Conservation (phyloP, 2,888 invertebrate genomes). For the Eupithecia centaureata region DNA sequence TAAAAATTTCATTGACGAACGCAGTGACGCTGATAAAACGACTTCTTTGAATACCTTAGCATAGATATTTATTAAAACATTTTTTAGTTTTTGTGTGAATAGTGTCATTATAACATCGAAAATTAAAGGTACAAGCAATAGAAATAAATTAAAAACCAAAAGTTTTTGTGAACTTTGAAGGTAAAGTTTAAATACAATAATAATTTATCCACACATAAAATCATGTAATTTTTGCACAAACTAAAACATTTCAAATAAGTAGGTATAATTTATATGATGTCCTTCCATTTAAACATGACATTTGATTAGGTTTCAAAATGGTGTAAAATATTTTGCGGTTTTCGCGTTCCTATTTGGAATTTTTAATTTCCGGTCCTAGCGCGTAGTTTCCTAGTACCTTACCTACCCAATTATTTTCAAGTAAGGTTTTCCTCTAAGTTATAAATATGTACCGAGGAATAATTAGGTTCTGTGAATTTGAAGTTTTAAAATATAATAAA, state of each 20-base stretch:
- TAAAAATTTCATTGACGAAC: conserved; percentile 49
- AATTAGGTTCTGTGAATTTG: background rate
- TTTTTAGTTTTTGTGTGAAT: background rate
- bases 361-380: conserved; percentile 69
- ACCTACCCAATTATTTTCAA: background rate
- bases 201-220: background rate
- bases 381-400: conserved; percentile 17
- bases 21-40: conserved; percentile 14
- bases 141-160: too few species aligned
- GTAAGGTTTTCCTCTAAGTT: background rate
- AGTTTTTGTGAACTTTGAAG: too few species aligned
- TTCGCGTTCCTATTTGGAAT: conserved; percentile 57
- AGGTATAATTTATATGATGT: background rate
- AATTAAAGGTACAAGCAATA: too few species aligned
- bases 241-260: background rate
- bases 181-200: too few species aligned
- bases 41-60: background rate
- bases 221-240: background rate
- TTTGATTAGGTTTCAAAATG: conserved; percentile 20
- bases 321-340: conserved; percentile 38
- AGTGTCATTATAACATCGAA: background rate
- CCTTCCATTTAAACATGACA: conserved; percentile 1
- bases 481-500: background rate
- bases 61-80: background rate
- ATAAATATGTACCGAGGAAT: background rate